These are phyloP conservation scores for Pycnonotus jocosus DNA, from an alignment of 2,113 vertebrate genomes.

Conservation along the genomic window DNA sequence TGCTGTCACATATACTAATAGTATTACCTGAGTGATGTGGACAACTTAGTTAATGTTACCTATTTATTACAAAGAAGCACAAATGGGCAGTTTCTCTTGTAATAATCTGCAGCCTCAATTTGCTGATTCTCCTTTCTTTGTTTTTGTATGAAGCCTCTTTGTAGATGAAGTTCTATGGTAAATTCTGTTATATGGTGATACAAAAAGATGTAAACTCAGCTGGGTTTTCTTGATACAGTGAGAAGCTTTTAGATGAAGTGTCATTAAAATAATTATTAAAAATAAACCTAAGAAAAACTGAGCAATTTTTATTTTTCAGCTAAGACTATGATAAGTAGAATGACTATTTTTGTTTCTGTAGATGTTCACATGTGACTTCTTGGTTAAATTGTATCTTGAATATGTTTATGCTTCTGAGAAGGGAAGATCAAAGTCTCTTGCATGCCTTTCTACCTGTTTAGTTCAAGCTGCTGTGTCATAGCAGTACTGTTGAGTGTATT, in stretches of 20 bases:
- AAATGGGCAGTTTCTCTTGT: not conserved
- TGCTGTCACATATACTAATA: not conserved
- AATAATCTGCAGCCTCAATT: not conserved
- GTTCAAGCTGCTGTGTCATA: not conserved
- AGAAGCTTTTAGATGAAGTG: not conserved
- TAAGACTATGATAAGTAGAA: not conserved
- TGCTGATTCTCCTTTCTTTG: rapidly evolving
- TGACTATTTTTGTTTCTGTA: not conserved
- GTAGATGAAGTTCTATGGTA: not conserved
- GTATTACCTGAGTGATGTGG: not conserved
- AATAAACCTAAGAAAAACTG: not conserved
- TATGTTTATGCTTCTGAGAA: not conserved
- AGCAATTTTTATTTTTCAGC: not conserved
- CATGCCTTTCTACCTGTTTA: not conserved
- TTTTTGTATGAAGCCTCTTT: not conserved
- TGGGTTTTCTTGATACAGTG: not conserved
- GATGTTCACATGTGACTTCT: not conserved
- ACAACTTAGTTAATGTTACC: not conserved
- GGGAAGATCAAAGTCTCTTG: not conserved
- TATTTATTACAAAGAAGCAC: not conserved
- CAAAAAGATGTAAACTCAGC: not conserved
- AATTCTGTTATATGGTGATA: not conserved
- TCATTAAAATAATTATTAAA: not conserved
- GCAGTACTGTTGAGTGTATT: not conserved
- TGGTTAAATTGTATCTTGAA: not conserved